Evolutionary conservation across 30 jellyfish, hydroid and myxozoan genomes (phyloP), one percentile per base, ranked within the genome.

Genomic region (Aurelia sp.): DNA sequence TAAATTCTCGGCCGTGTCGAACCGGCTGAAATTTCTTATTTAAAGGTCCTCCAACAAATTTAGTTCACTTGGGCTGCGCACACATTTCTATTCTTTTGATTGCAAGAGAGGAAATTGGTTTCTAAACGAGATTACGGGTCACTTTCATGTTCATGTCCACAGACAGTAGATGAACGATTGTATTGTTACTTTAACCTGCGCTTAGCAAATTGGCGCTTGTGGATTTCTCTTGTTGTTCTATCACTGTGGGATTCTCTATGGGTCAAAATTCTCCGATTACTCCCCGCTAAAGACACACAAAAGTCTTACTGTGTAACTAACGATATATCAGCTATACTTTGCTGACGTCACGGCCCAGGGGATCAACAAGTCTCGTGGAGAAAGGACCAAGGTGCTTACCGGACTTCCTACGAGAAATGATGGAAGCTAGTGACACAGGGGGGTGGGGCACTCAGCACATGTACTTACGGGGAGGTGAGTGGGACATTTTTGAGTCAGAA

Each of bases 41-140:
- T 37, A 7, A 37, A 3, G 50, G 50, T 3, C 50, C 10, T 37
- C 50, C 50, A 37, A 5, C 50, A 37, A 37, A 37, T 7, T 48
- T 11, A 30, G 68, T 47, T 67, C 66, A 40, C 19, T 11, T 21
- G 58, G 53, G 50, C 53, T 52, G 67, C 57, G 68, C 83, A 41
- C 52, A 53, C 77, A 51, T 3, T 48, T 27, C 90, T 80, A 66
- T 66, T 80, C 82, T 52, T 67, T 78, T 66, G 74, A 78, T 84
- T 84, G 93, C 62, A 73, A 30, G 76, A 84, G 71, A 84, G 93
- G 93, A 84, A 84, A 84, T 84, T 84, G 93, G 93, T 84, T 84
- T 84, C 93, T 84, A 62, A 84, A 84, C 50, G 27, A 87, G 93
- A 84, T 84, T 84, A 84, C 93, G 93, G 93, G 50, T 35, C 66